These are phyloP conservation scores for Molothrus ater DNA, from an alignment of 2,797 vertebrate species.

Conservation along the genomic window DNA sequence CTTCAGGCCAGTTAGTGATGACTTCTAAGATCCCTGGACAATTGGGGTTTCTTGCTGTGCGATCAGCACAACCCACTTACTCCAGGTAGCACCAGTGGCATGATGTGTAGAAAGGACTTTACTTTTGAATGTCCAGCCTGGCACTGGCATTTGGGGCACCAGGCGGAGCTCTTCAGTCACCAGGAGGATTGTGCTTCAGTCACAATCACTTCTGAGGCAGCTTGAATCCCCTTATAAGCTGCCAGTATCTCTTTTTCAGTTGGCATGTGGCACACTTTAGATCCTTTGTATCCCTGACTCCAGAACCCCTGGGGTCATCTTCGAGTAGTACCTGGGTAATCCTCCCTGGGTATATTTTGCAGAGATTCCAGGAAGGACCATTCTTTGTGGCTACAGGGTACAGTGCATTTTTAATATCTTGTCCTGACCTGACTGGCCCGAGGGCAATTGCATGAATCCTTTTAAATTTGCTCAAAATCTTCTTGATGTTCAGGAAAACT, in stretches of 20 bases:
- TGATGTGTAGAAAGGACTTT: neutral
- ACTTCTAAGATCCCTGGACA: neutral
- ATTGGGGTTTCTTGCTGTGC: neutral
- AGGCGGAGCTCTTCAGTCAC: neutral
- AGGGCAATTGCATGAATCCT: neutral
- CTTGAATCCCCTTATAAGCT: neutral
- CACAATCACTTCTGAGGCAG: neutral
- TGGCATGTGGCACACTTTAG: too few species aligned
- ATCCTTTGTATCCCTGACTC: neutral
- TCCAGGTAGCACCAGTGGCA: neutral
- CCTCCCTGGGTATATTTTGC: neutral
- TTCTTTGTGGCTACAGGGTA: neutral
- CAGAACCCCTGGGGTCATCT: neutral
- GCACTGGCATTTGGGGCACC: accelerated
- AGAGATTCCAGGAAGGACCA: neutral
- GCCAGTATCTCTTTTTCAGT: neutral
- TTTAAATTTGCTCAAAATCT: neutral
- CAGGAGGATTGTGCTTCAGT: neutral
- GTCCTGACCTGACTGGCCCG: too few species aligned
- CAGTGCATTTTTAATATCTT: neutral
- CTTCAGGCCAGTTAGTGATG: neutral
- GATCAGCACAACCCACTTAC: neutral
- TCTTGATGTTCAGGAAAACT: neutral
- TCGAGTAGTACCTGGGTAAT: neutral
- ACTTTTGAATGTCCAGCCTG: neutral